A percentile compares a stretch with the other conserved stretches of the same genome.
Conservation (phyloP, 2,113 vertebrate genomes). For the Phrynosoma blainvillii region DNA sequence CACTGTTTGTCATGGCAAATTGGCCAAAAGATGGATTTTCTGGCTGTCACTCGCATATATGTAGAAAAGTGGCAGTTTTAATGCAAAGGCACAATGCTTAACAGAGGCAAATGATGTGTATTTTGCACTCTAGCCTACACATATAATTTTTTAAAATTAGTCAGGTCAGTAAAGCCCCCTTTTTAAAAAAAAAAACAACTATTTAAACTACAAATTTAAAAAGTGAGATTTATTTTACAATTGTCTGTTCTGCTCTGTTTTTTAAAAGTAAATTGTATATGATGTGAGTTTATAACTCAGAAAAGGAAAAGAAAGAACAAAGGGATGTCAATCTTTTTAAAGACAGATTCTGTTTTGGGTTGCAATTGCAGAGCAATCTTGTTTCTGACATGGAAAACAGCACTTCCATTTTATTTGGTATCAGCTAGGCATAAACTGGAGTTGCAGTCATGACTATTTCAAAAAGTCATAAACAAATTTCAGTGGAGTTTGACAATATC, state of each 20-base stretch:
- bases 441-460: neutral
- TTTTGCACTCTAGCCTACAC: neutral
- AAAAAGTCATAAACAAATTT: neutral
- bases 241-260: neutral
- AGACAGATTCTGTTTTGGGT: neutral
- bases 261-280: too few species aligned
- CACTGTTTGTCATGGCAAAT: neutral
- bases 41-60: neutral
- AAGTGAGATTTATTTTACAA: neutral
- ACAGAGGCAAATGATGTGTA: neutral
- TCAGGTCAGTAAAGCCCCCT: too few species aligned
- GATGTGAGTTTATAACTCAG: neutral
- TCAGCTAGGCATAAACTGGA: neutral
- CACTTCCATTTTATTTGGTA: neutral
- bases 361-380: neutral
- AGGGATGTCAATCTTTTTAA: neutral
- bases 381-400: slow-evolving; percentile 5
- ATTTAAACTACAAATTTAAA: neutral
- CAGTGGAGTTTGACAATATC: neutral
- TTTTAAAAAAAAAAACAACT: neutral
- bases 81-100: neutral
- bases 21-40: neutral
- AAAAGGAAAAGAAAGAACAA: neutral
- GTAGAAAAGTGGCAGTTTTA: neutral
- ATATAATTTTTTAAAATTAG: too few species aligned